Evolutionary conservation across 1,140 invertebrate genomes (phyloP), one percentile per base, ranked within the genome.

Genomic region (Hermetia illucens): DNA sequence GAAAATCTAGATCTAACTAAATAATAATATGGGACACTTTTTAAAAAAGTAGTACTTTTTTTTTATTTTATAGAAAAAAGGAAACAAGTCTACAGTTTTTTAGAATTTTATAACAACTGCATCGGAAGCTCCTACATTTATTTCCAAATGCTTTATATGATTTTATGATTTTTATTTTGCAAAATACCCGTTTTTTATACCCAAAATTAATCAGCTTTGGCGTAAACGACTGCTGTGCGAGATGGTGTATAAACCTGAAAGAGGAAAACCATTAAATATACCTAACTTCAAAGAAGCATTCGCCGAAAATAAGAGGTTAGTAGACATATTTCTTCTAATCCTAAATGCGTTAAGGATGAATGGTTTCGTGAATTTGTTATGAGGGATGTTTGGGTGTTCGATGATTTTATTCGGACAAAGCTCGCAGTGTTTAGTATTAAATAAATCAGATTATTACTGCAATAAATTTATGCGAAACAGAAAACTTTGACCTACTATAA

Each of bases 201-300:
- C 17, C 3, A 30, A 30, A n/a, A 30, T 21, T 29, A 38, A 27
- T 38, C 16, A 13, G 30, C 24, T 29, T 38, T 38, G 24, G 63
- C 65, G 37, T 64, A 59, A 19, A 65, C 50, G 12, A 65, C 55
- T 17, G 52, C 65, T 34, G 65, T 66, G 36, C 65, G 55, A 2
- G 60, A 57, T 12, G 65, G 65, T 13, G 63, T 48, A 40, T 67
- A 67, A 16, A 66, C 48, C 56, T 58, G 34, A 24, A 49, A 50
- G n/a, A n/a, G n/a, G n/a, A 41, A 38, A 25, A 27, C 9, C 36
- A 17, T 39, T 39, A 21, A 50, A 29, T 29, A 29, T 29, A 15
- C 3, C 4, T 8, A 13, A 13, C 16, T 29, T 29, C n/a, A 29
- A 13, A 13, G 27, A 13, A 13, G 12, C n/a, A 29, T 3, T 4